Conservation (phyloP, 2,113 vertebrate genomes). For the Stegostoma tigrinum region DNA sequence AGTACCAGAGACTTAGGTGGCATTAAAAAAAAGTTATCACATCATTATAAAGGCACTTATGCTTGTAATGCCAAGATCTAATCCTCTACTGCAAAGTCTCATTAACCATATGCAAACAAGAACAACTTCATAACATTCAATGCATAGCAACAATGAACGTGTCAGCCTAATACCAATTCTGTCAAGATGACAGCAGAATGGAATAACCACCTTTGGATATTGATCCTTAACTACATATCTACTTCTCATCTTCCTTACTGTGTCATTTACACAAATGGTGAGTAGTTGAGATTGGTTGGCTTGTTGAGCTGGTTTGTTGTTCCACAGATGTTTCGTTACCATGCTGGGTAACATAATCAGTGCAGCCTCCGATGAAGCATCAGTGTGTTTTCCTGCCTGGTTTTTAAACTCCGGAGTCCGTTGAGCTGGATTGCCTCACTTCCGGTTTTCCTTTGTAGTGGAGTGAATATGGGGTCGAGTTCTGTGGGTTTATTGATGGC, state of each 20-base stretch:
- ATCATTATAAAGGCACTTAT: background rate
- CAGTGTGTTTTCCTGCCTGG: too few relatives aligned
- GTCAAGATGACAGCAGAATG: background rate
- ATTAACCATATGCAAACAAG: background rate
- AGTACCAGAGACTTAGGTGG: background rate
- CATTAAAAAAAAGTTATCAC: background rate
- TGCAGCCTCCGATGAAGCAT: too few relatives aligned
- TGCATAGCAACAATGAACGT: background rate
- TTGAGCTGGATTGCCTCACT: too few relatives aligned
- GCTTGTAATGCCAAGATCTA: background rate
- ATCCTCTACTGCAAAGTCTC: background rate
- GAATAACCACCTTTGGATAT: background rate
- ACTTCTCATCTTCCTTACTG: background rate
- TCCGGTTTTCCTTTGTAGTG: too few relatives aligned
- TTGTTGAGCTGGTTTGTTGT: too few relatives aligned
- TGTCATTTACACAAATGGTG: background rate
- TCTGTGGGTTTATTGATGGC: too few relatives aligned
- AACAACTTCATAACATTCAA: background rate
- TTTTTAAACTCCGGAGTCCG: too few relatives aligned
- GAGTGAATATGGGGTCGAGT: too few relatives aligned
- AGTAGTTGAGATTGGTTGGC: too few relatives aligned
- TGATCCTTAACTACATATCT: background rate
- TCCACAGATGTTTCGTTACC: too few relatives aligned
- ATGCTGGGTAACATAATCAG: too few relatives aligned
- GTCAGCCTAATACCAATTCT: background rate